Evolutionary conservation across 2,888 invertebrate genomes (phyloP).

Genomic region (Drosophila infuscata): DNA sequence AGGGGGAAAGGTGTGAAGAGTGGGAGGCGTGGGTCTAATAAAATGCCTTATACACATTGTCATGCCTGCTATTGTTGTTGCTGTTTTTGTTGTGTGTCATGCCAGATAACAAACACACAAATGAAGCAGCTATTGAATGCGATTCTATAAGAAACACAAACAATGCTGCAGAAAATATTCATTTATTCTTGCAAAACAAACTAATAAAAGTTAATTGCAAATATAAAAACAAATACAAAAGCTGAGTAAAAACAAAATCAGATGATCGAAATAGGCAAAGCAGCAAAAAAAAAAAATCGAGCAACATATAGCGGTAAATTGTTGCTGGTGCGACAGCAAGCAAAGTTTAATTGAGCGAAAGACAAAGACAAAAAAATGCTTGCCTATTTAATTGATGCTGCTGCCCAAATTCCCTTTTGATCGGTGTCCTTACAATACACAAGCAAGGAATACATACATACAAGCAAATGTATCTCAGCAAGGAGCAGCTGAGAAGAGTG

Average conservation of each 20-base stretch:
- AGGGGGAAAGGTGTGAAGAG: conserved; percentile 8
- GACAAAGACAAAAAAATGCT: not conserved
- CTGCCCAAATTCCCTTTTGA: not conserved
- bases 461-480: not conserved
- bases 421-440: not conserved
- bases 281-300: not conserved
- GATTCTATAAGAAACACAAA: not conserved
- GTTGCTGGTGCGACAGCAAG: not conserved
- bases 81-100: conserved; percentile 48
- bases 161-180: not conserved
- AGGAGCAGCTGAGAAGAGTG: not conserved
- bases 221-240: not conserved
- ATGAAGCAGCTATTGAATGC: conserved; percentile 15
- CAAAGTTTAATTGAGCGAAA: not conserved
- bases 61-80: conserved; percentile 7
- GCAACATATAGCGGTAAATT: not conserved
- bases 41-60: conserved; percentile 27
- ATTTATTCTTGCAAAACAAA: not conserved
- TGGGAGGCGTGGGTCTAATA: conserved; percentile 33
- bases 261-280: not conserved
- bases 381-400: conserved; percentile 5
- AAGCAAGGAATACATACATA: not conserved
- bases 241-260: not conserved
- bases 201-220: not conserved
- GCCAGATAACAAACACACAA: conserved; percentile 12